Evolutionary conservation across 2,797 vertebrate genomes (phyloP), one percentile per base, ranked within the genome.

Genomic region (Characodon lateralis): DNA sequence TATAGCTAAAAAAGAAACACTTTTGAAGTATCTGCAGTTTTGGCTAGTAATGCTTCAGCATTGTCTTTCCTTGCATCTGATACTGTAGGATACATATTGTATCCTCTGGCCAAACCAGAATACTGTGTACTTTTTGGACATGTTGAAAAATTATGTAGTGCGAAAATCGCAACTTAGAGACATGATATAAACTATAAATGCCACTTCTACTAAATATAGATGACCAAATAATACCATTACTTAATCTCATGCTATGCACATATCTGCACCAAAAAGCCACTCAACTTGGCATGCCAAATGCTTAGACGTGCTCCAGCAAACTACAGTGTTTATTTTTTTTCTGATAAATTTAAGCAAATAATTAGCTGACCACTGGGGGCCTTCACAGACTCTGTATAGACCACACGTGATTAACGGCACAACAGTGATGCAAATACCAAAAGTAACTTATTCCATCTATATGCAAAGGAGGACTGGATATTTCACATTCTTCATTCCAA

Each of bases 1-100:
- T 80, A 89, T 83, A 80, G 68, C 77, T 81, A 87, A 85, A 87
- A 86, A 89, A 88, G 12, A 31, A 61, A 16, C 59, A 61, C 5
- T 28, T 16, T 61, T 31, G 13, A 5, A 61, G 26, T 59, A 59
- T 59, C 26, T 31, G 26, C 16, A 18, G 26, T 2, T 61, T 61
- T 61, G 58, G 28, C 58, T 28, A 61, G 16, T 59, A 28, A 59
- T 59, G n/a, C n/a, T 28, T 59, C 56, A 59, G 59, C 16, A 16
- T 61, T 5, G 26, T 31, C 26, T 31, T 61, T 31, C 5, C 6
- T 18, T 18, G 14, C 59, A 61, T 18, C 59, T 61, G 26, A 61
- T 61, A 31, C 28, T 18, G 7, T 31, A 8, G 59, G 59, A 61
- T 51, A 51, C 50, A 51, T 18, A 51, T 3, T 61, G 16, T 61